Conservation (phyloP, 2,797 vertebrate genomes). For the Somateria mollissima region DNA sequence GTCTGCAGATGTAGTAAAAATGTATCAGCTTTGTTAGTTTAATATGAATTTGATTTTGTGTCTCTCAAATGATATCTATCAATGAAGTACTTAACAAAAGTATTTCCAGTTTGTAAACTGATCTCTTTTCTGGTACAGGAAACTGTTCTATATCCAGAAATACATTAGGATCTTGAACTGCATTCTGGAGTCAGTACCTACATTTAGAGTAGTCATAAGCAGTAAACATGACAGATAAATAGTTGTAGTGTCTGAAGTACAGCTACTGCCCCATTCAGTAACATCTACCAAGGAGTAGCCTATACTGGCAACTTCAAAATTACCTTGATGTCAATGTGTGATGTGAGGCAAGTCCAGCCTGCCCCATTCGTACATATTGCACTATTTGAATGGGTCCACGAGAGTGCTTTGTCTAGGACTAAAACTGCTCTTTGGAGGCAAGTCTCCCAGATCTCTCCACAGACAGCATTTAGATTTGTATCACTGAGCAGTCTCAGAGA, state of each 20-base stretch:
- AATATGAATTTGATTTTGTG: slow-evolving; percentile 29
- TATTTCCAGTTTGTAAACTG: neutral
- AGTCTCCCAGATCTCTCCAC: neutral
- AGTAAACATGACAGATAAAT: neutral
- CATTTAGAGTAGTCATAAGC: neutral
- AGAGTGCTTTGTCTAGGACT: neutral
- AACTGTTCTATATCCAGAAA: neutral
- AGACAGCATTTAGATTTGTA: neutral
- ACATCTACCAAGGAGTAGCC: neutral
- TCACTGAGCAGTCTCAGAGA: accelerated
- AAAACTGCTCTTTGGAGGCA: neutral
- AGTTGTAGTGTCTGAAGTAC: neutral
- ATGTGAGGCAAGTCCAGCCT: neutral
- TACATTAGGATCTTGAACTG: neutral
- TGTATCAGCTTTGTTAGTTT: slow-evolving; percentile 38
- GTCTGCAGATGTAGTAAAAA: slow-evolving; percentile 15
- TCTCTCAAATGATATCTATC: neutral
- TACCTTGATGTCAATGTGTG: neutral
- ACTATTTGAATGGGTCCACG: neutral
- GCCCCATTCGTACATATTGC: neutral
- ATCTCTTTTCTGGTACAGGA: neutral
- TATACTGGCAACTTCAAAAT: neutral
- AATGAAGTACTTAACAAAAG: neutral
- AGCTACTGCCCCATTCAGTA: neutral
- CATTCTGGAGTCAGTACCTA: neutral